Conservation (phyloP, 2,113 vertebrate genomes). For the Menidia beryllina region DNA sequence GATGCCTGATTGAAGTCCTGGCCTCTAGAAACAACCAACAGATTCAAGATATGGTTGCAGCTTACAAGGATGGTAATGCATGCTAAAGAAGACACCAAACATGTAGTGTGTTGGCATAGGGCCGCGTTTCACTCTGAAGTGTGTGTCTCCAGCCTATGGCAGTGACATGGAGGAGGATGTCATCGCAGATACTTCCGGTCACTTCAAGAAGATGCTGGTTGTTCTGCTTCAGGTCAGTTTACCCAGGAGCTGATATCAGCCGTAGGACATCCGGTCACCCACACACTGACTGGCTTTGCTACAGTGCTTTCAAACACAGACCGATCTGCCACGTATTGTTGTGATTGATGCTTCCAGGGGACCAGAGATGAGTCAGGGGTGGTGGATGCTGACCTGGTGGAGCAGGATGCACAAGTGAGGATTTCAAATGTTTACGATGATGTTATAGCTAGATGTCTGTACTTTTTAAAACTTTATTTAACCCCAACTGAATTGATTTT, state of each 20-base stretch:
- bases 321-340: conserved; percentile 7
- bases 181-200: conserved; percentile 89
- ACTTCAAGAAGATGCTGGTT: conserved; percentile 97
- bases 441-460: background rate
- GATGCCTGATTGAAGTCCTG: conserved; percentile 92
- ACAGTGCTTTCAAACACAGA: background rate
- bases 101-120: background rate
- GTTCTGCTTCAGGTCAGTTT: conserved; percentile 91
- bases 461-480: background rate
- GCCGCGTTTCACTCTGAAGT: background rate
- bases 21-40: conserved; percentile 93
- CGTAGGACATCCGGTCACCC: background rate
- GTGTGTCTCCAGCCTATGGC: conserved; percentile 84
- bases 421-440: background rate
- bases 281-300: background rate
- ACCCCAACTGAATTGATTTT: background rate
- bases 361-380: conserved; percentile 91
- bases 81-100: background rate
- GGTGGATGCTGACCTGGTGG: conserved; percentile 90
- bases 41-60: conserved; percentile 86
- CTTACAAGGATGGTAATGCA: conserved; percentile 92
- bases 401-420: conserved; percentile 91
- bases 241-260: background rate
- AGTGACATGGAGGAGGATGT: conserved; percentile 90
- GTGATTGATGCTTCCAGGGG: conserved; percentile 81